phyloP scores from a whole-genome alignment of 2,888 invertebrate species.

The Entomobrya multifasciata region DNA sequence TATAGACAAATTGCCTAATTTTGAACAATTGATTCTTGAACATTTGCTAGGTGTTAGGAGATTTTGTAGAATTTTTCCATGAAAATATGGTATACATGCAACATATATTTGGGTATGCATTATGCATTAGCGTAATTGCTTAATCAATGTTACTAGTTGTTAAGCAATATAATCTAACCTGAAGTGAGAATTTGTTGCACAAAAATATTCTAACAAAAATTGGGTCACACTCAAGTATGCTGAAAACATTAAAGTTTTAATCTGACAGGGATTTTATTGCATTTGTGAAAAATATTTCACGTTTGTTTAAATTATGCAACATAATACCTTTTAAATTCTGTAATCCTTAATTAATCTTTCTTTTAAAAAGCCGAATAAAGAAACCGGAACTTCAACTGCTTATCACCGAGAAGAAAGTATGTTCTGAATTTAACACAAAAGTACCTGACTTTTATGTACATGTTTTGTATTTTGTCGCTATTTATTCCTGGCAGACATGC shows the following conservation, averaged over 20 bases:
- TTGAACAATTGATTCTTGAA: no score
- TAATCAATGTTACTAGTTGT: no score
- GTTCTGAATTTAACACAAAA: no score
- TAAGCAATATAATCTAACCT: not conserved
- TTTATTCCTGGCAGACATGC: not conserved
- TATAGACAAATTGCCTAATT: no score
- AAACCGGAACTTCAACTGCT: not conserved
- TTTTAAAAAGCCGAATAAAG: not conserved
- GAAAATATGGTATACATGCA: no score
- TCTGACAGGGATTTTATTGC: not conserved
- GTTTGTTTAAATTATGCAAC: slow-evolving; percentile 16
- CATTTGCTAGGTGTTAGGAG: no score
- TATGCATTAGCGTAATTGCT: no score
- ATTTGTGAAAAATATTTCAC: no score
- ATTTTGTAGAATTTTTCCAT: no score
- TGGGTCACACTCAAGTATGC: not conserved
- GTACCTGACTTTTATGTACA: no score
- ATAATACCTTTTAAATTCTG: not conserved
- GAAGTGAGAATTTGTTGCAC: not conserved
- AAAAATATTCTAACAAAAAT: not conserved
- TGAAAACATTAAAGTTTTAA: not conserved
- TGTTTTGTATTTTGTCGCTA: not conserved
- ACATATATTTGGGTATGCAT: no score
- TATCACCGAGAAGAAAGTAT: no score
- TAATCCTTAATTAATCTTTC: not conserved